Percentiles rank a stretch among this genome's conserved stretches.
These are phyloP conservation scores for Drosophila tropicalis DNA, from an alignment of 1,140 invertebrate species.

Conservation along the genomic window DNA sequence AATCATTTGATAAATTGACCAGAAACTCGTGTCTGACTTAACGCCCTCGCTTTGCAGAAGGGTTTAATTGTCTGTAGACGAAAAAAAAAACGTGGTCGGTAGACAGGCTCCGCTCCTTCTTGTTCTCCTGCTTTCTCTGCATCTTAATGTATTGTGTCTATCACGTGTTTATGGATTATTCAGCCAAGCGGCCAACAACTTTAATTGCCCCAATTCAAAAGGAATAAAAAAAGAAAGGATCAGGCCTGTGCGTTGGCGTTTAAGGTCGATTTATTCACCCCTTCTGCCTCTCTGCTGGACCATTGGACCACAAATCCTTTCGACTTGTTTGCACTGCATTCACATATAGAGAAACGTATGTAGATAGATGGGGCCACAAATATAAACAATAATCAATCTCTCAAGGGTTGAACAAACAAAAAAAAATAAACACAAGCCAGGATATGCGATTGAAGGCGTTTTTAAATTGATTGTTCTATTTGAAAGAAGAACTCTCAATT, in stretches of 20 bases:
- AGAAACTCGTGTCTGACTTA: constrained; percentile 76
- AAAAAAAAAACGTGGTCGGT: constrained; percentile 7
- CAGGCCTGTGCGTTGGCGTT: constrained; percentile 46
- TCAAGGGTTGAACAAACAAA: constrained; percentile 75
- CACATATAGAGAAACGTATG: constrained; percentile 42
- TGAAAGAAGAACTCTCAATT: constrained; percentile 53
- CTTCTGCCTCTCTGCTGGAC: background rate
- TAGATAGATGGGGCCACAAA: constrained; percentile 56
- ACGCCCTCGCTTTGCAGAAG: constrained; percentile 68
- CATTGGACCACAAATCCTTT: constrained; percentile 64
- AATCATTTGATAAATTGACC: constrained; percentile 77
- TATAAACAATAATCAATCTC: constrained; percentile 82
- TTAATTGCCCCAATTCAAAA: constrained; percentile 79
- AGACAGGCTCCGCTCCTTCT: background rate
- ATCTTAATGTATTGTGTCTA: constrained; percentile 36
- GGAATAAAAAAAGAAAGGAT: constrained; percentile 9
- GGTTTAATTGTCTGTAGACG: constrained; percentile 65
- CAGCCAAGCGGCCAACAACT: constrained; percentile 65
- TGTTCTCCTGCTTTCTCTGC: constrained; percentile 25
- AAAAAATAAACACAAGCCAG: constrained; percentile 68
- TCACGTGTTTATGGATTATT: constrained; percentile 62
- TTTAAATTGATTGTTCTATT: constrained; percentile 74
- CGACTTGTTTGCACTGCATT: constrained; percentile 72
- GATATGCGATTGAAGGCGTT: constrained; percentile 71
- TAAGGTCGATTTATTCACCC: background rate